Percentiles rank a stretch among this genome's conserved stretches.
These are phyloP conservation scores for Heliconius hortense DNA, from an alignment of 2,888 invertebrate genomes.

Conservation along the genomic window DNA sequence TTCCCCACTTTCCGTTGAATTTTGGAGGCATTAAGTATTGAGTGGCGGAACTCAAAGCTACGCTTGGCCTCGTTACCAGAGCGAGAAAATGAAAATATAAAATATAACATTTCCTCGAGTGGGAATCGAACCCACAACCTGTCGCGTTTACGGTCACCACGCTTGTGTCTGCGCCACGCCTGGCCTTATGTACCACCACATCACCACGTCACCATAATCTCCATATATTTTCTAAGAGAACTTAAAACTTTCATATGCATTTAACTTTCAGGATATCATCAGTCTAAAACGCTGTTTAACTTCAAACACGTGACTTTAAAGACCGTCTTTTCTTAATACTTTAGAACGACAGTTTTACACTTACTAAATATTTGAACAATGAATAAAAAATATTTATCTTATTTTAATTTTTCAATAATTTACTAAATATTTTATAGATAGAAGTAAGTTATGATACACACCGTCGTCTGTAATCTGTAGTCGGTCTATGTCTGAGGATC, in stretches of 20 bases:
- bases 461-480: too few species aligned
- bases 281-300: slow-evolving; percentile 38
- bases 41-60: too few species aligned
- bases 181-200: not conserved
- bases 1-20: too few species aligned
- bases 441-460: too few species aligned
- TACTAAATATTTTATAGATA: too few species aligned
- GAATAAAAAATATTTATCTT: too few species aligned
- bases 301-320: slow-evolving; percentile 40
- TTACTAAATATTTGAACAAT: too few species aligned
- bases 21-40: too few species aligned
- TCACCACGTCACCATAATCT: not conserved
- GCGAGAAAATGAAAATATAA: not conserved
- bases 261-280: slow-evolving; percentile 32
- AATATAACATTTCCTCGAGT: not conserved
- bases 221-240: slow-evolving; percentile 22
- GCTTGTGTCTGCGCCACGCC: too few species aligned
- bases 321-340: slow-evolving; percentile 26
- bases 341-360: slow-evolving; percentile 14
- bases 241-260: slow-evolving; percentile 24
- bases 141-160: not conserved
- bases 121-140: not conserved
- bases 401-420: too few species aligned
- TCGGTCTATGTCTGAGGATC: too few species aligned
- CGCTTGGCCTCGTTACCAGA: not conserved